Conservation (phyloP, 2,888 invertebrate genomes). For the Rhagophthalmus giganteus region DNA sequence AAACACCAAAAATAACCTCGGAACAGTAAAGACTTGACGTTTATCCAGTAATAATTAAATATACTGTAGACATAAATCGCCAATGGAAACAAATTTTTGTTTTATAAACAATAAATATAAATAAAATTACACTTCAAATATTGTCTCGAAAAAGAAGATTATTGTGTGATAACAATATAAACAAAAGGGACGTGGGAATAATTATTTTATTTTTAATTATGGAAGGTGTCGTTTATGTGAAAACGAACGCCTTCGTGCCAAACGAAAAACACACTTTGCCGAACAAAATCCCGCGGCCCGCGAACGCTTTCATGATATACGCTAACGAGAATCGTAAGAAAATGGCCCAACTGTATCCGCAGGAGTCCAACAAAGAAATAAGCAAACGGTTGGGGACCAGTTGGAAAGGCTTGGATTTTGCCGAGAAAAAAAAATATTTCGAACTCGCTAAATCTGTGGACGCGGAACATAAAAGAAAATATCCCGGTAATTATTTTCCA, state of each 20-base stretch:
- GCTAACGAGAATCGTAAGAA: constrained; percentile 65
- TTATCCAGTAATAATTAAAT: no score
- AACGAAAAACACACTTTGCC: constrained; percentile 6
- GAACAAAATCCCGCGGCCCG: constrained; percentile 62
- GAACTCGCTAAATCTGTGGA: constrained; percentile 60
- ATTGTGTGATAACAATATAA: constrained; percentile 17
- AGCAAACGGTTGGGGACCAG: constrained; percentile 62
- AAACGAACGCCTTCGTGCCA: neutral
- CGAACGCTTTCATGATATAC: constrained; percentile 67
- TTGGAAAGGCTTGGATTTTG: constrained; percentile 61
- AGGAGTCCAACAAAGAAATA: constrained; percentile 65
- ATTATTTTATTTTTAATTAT: constrained; percentile 14
- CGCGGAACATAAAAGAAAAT: constrained; percentile 64
- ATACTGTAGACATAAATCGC: neutral
- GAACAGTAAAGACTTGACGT: no score
- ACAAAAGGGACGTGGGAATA: constrained; percentile 15
- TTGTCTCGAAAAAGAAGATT: constrained; percentile 16
- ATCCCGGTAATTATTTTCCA: constrained; percentile 62
- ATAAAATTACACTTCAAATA: constrained; percentile 2
- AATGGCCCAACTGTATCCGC: constrained; percentile 60
- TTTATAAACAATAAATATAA: constrained; percentile 18
- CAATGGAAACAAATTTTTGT: constrained; percentile 11
- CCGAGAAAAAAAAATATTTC: constrained; percentile 61
- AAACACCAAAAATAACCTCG: no score
- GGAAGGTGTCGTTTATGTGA: constrained; percentile 10